Base-by-base conservation (phyloP, 23 tunicate species). In the Clavelina lepadiformis region DNA sequence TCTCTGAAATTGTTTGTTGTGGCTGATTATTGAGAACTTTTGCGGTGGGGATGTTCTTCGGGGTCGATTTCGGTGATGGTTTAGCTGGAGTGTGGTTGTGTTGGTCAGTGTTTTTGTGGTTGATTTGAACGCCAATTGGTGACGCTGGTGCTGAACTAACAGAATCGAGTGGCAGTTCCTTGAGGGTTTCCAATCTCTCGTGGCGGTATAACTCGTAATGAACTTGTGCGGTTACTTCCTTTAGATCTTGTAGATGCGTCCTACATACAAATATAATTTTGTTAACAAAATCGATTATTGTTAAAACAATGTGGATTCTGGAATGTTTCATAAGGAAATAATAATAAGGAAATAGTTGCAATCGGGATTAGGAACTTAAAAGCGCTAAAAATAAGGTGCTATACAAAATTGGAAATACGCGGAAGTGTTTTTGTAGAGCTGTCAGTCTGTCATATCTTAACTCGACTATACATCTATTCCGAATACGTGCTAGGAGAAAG, bases 161-260 rank as follows among this genome's bases (percentile, higher is more conserved):
- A 13, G 80, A 58, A 34, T 82, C 89, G 13, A 82, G 68, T 28
- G 97, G 97, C 33, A 74, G 37, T 25, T 69, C 76, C 36, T 81
- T 81, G n/a, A 89, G 51, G 22, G 91, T 72, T 65, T 89, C 86
- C 33, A 91, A 78, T 18, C 86, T 79, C 51, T 69, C 73, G 70
- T 82, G 92, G 25, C 98, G 82, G 78, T 82, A 91, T 2, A 73
- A 26, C 61, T 91, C 98, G 82, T 91, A 91, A 78, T 91, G 91
- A 44, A 91, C 92, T 58, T 83, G 86, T 2, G 98, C 85, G 0
- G 98, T 91, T 30, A 86, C 86, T 36, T 91, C 98, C 67, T 82
- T 83, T 46, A 91, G 62, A 58, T 91, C 98, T 77, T 91, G 98
- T 46, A 89, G 82, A 57, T 89, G 82, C 2, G 97, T 89, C 35